Conservation (phyloP, 2,888 invertebrate genomes). For the Clunio marinus region DNA sequence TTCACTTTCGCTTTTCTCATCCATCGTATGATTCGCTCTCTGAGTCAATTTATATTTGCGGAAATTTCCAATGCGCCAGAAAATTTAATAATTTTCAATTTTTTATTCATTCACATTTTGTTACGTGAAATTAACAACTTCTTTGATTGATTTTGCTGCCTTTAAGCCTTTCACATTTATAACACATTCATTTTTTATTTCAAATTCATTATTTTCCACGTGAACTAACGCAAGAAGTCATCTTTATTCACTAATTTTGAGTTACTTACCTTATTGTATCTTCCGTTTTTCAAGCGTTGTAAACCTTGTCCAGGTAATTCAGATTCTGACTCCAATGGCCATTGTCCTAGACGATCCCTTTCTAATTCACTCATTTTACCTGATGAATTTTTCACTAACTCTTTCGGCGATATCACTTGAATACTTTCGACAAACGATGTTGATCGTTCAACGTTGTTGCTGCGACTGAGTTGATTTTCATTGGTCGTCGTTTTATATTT, state of each 20-base stretch:
- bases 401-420: conserved; percentile 23
- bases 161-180: no score
- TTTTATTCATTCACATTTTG: neutral
- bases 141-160: no score
- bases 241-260: no score
- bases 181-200: no score
- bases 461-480: conserved; percentile 33
- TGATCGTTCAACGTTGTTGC: neutral
- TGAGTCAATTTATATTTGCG: neutral
- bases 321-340: conserved; percentile 46
- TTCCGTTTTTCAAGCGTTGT: conserved; percentile 46
- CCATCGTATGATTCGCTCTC: conserved; percentile 25
- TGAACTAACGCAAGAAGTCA: no score
- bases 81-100: neutral
- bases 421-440: conserved; percentile 32
- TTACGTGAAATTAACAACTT: neutral
- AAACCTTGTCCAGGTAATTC: conserved; percentile 47
- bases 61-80: conserved; percentile 12
- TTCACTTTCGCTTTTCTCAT: conserved; percentile 18
- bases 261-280: conserved; percentile 49
- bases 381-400: neutral
- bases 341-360: conserved; percentile 47
- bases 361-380: conserved; percentile 40
- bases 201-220: no score
- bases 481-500: conserved; percentile 33